phyloP scores from a whole-genome alignment of 2,888 invertebrate species.

The Yponomeuta malinellus region DNA sequence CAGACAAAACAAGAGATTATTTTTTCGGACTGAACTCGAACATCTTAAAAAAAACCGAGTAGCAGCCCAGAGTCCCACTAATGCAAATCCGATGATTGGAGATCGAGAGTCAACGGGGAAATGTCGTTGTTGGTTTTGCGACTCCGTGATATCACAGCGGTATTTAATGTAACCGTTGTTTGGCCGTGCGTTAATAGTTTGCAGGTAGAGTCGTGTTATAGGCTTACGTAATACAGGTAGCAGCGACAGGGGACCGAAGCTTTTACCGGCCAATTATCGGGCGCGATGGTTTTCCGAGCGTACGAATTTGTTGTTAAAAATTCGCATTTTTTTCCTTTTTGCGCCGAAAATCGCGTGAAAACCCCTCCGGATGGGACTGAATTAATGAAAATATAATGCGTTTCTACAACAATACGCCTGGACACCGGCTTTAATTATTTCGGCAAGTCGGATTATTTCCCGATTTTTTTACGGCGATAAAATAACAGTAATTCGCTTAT shows the following conservation, averaged over 20 bases:
- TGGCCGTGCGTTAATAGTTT: neutral
- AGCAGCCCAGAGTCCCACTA: neutral
- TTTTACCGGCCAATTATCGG: conserved; percentile 15
- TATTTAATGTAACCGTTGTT: conserved; percentile 1
- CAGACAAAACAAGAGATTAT: too few relatives aligned
- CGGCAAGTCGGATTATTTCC: neutral
- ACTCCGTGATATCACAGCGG: neutral
- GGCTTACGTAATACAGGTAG: too few relatives aligned
- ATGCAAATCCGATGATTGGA: neutral
- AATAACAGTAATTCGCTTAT: too few relatives aligned
- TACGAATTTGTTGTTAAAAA: conserved; percentile 4
- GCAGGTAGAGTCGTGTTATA: neutral
- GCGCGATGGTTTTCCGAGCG: neutral
- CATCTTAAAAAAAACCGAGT: neutral
- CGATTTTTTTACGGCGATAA: too few relatives aligned
- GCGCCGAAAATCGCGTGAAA: neutral
- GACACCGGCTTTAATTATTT: neutral
- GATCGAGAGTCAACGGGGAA: neutral
- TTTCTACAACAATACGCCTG: neutral
- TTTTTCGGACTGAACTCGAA: too few relatives aligned
- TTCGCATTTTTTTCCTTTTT: neutral
- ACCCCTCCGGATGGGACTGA: neutral
- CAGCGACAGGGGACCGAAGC: neutral
- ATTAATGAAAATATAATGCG: neutral
- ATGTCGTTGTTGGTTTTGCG: neutral